Conservation (phyloP, 2,797 vertebrate genomes). For the Sebastiscus tertius region DNA sequence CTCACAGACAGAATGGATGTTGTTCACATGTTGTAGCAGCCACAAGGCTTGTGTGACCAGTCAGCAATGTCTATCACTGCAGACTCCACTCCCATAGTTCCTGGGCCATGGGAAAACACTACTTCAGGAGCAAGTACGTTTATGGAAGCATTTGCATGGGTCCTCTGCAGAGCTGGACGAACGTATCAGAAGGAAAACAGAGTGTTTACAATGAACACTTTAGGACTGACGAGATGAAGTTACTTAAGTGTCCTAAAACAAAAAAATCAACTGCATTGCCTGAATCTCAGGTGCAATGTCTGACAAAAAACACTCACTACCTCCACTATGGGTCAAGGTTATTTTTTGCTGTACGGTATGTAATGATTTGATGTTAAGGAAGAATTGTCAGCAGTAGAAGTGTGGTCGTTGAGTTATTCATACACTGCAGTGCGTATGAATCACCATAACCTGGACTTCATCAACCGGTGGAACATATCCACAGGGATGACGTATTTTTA, state of each 20-base stretch:
- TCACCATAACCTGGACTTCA: background rate
- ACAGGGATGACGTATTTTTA: no score
- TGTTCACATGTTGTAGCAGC: background rate
- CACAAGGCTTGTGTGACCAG: constrained; percentile 1
- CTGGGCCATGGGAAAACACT: background rate
- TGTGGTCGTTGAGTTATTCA: background rate
- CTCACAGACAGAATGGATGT: background rate
- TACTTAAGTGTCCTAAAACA: background rate
- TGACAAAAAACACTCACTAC: background rate
- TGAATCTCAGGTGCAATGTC: background rate
- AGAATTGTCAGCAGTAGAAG: background rate
- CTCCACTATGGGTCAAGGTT: background rate
- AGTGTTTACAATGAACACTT: background rate
- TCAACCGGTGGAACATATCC: background rate
- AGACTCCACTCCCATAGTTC: constrained; percentile 9
- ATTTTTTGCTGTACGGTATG: background rate
- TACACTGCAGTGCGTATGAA: background rate
- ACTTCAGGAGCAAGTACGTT: background rate
- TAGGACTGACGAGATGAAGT: background rate
- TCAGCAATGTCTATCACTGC: background rate
- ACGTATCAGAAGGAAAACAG: background rate
- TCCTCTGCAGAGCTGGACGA: background rate
- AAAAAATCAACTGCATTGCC: background rate
- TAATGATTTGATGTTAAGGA: background rate
- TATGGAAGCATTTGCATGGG: background rate